phyloP scores from a whole-genome alignment of 1,140 invertebrate species.

The Apocrypta bakeri region DNA sequence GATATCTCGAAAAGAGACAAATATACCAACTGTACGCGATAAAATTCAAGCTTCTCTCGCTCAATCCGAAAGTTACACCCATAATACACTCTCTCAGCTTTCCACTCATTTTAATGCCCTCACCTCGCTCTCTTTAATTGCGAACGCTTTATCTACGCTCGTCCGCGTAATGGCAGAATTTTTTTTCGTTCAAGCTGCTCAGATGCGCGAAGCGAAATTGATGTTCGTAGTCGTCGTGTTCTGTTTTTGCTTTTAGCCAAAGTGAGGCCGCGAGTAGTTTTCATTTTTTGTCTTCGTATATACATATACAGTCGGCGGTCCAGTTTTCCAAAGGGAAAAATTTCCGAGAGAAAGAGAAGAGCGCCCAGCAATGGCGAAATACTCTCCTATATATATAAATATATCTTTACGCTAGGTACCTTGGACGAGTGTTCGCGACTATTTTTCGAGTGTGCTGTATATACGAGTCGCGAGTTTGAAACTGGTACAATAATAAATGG shows the following conservation, averaged over 20 bases:
- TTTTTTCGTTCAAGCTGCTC: conserved; percentile 35
- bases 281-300: conserved; percentile 11
- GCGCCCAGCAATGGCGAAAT: too few species aligned
- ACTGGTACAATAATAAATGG: too few species aligned
- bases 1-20: too few species aligned
- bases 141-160: conserved; percentile 7
- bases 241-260: conserved; percentile 45
- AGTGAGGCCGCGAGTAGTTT: conserved; percentile 26
- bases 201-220: conserved; percentile 32
- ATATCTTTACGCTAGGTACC: too few species aligned
- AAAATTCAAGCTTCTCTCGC: background rate
- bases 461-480: too few species aligned
- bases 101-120: conserved; percentile 37
- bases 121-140: conserved; percentile 21
- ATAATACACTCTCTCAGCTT: background rate
- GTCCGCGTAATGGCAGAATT: background rate
- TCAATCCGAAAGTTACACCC: background rate
- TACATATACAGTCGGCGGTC: too few species aligned
- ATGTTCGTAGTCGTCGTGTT: conserved; percentile 14
- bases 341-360: background rate
- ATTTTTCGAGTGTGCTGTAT: too few species aligned
- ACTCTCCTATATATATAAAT: too few species aligned
- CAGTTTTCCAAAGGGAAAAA: background rate
- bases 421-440: too few species aligned
- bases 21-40: background rate